Percentiles rank a stretch among this genome's conserved stretches.
phyloP scores from a whole-genome alignment of 2,113 vertebrate species.

The Pangasianodon hypophthalmus region DNA sequence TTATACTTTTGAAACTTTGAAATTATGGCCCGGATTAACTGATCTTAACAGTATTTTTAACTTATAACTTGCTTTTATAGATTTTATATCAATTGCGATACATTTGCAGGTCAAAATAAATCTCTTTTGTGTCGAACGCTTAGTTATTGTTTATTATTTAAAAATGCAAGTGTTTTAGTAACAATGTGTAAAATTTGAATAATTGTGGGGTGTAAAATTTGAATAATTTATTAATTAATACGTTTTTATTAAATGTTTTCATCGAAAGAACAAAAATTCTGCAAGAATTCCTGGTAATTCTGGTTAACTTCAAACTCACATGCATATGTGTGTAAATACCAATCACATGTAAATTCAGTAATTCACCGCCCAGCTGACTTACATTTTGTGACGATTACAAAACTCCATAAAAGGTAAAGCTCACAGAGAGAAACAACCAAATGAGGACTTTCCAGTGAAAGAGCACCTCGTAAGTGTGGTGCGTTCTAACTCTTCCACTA shows the following conservation, averaged over 20 bases:
- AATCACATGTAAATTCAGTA: neutral
- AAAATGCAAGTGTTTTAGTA: neutral
- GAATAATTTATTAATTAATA: no score
- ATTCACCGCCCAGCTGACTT: neutral
- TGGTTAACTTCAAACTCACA: neutral
- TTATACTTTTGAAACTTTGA: neutral
- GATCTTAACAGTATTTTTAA: neutral
- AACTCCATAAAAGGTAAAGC: neutral
- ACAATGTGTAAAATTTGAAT: no score
- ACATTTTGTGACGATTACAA: neutral
- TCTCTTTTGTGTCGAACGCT: neutral
- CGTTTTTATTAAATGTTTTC: neutral
- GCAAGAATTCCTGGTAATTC: neutral
- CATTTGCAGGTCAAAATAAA: neutral
- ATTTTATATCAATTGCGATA: neutral
- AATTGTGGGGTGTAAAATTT: no score
- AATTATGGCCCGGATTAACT: neutral
- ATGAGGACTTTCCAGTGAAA: neutral
- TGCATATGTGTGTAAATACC: neutral
- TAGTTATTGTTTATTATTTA: neutral
- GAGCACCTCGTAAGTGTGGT: neutral
- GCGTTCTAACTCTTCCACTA: neutral
- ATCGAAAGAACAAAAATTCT: neutral
- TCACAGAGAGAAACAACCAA: neutral
- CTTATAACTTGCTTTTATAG: neutral